phyloP scores from a whole-genome alignment of 1,140 invertebrate species.

The Acromyrmex echinatior region DNA sequence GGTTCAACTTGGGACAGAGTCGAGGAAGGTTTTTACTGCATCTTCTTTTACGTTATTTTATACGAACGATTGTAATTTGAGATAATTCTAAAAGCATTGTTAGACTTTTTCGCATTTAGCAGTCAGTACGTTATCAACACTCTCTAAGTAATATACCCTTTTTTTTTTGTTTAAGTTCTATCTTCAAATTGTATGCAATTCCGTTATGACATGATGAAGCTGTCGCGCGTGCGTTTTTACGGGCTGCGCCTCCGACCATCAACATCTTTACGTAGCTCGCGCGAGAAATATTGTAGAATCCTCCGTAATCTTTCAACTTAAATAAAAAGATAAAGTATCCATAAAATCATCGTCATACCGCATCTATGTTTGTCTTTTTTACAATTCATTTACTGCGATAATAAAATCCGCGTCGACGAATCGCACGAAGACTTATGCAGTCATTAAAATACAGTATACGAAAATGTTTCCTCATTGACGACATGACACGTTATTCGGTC shows the following conservation, averaged over 20 bases:
- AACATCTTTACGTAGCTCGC: not conserved
- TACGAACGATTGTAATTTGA: too few species aligned
- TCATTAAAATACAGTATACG: not conserved
- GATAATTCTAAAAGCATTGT: too few species aligned
- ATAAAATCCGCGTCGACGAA: slow-evolving; percentile 12
- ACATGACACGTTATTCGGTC: not conserved
- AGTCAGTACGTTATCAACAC: not conserved
- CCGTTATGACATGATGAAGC: slow-evolving; percentile 35
- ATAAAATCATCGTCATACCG: not conserved
- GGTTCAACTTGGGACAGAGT: not conserved
- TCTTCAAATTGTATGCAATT: not conserved
- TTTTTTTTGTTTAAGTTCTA: not conserved
- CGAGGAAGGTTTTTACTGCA: not conserved
- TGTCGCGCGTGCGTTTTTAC: slow-evolving; percentile 31
- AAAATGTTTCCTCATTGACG: slow-evolving; percentile 5
- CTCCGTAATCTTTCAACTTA: not conserved
- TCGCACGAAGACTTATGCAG: not conserved
- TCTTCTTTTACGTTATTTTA: not conserved
- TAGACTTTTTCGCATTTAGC: not conserved
- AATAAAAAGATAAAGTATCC: not conserved
- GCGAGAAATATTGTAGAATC: not conserved
- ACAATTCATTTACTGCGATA: slow-evolving; percentile 41
- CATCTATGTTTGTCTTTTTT: not conserved
- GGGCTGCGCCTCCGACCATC: not conserved
- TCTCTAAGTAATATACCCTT: not conserved